These are phyloP conservation scores for Panzeria rudis DNA, from an alignment of 2,888 invertebrate species.

Conservation along the genomic window DNA sequence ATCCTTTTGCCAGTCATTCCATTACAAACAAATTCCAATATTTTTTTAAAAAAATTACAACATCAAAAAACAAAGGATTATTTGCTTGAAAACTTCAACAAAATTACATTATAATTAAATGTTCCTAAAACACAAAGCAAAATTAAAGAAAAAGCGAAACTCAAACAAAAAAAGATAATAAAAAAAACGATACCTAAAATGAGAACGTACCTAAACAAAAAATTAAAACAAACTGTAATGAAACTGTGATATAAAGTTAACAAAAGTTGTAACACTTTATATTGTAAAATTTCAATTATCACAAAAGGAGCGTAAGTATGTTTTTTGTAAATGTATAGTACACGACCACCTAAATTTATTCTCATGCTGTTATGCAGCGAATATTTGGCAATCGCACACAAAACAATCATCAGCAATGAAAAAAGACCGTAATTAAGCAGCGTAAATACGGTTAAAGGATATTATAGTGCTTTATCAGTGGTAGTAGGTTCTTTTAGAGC, in stretches of 20 bases:
- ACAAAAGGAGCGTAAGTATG: slow-evolving; percentile 16
- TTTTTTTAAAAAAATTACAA: slow-evolving; percentile 8
- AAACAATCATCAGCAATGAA: not conserved
- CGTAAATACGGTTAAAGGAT: slow-evolving; percentile 4
- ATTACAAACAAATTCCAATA: slow-evolving; percentile 18
- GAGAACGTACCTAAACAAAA: slow-evolving; percentile 15
- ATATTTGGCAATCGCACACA: slow-evolving; percentile 16
- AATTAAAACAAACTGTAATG: not conserved
- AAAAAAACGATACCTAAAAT: slow-evolving; percentile 5
- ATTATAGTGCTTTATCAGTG: not conserved
- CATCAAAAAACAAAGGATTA: slow-evolving; percentile 62
- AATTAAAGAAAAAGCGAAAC: not conserved
- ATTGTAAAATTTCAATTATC: slow-evolving; percentile 66
- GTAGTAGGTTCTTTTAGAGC: not conserved
- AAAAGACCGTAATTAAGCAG: slow-evolving; percentile 19
- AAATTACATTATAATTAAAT: slow-evolving; percentile 70
- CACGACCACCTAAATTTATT: slow-evolving; percentile 13
- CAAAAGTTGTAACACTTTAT: slow-evolving; percentile 21
- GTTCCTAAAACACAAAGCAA: slow-evolving; percentile 56
- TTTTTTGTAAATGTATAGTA: too few relatives aligned
- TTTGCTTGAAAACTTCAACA: slow-evolving; percentile 62
- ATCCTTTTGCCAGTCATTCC: not conserved
- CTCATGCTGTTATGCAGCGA: not conserved
- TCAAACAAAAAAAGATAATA: slow-evolving; percentile 15
- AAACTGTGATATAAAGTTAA: slow-evolving; percentile 5